A percentile compares a stretch with the other conserved stretches of the same genome.
Conservation (phyloP, 2,113 vertebrate genomes). For the Coracopsis vasa region DNA sequence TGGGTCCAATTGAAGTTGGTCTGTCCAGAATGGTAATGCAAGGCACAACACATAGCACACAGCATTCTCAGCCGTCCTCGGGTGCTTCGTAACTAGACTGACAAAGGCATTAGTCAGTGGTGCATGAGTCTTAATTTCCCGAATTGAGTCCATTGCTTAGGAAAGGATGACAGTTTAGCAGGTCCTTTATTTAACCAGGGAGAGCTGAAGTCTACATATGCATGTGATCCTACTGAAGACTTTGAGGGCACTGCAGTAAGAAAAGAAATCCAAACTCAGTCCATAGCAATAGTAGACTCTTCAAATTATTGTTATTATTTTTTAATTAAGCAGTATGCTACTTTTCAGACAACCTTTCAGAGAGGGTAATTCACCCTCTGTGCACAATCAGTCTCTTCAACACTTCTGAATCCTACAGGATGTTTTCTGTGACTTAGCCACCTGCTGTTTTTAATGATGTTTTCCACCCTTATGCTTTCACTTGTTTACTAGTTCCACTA, state of each 20-base stretch:
- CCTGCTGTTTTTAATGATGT: constrained; percentile 1
- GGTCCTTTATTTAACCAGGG: background rate
- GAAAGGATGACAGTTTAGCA: background rate
- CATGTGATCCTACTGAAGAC: background rate
- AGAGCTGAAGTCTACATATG: fast-evolving
- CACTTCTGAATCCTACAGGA: background rate
- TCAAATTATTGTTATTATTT: background rate
- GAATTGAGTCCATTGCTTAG: background rate
- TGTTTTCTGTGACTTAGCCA: background rate
- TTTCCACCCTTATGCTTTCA: background rate
- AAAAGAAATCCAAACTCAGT: background rate
- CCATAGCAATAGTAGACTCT: background rate
- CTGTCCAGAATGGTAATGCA: background rate
- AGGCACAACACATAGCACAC: background rate
- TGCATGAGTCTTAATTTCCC: background rate
- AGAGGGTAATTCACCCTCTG: background rate
- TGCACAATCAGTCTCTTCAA: background rate
- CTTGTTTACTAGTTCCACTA: background rate
- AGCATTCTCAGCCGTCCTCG: fast-evolving
- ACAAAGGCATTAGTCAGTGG: background rate
- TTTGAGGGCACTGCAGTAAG: background rate
- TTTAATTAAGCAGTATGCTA: background rate
- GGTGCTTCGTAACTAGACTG: background rate
- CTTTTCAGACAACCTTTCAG: background rate
- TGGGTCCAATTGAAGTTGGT: background rate